phyloP scores from a whole-genome alignment of 2,888 invertebrate genomes.

The Exephanes ischioxanthus region DNA sequence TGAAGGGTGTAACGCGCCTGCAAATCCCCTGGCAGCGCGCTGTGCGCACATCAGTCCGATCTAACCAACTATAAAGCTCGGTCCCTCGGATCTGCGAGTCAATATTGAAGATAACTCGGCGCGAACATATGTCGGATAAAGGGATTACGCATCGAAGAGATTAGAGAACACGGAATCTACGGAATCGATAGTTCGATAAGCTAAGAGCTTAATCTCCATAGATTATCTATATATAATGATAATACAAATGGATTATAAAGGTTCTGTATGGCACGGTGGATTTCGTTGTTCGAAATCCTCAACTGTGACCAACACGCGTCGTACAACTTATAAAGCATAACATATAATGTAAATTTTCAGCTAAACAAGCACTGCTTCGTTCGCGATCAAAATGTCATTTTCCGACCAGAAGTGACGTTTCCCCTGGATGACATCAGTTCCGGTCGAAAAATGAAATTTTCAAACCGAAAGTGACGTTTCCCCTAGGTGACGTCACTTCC shows the following conservation, averaged over 20 bases:
- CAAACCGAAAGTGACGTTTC: too few species aligned
- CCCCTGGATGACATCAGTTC: too few species aligned
- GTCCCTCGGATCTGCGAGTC: background rate
- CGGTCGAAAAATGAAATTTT: too few species aligned
- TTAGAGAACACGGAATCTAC: slow-evolving; percentile 7
- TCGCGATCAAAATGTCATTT: background rate
- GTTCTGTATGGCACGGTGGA: background rate
- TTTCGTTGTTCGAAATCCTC: too few species aligned
- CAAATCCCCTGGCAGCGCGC: background rate
- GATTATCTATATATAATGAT: background rate
- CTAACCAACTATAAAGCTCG: background rate
- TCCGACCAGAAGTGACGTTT: background rate
- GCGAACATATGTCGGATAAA: slow-evolving; percentile 38
- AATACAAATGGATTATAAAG: background rate
- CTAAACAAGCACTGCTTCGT: too few species aligned
- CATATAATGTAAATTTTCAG: too few species aligned
- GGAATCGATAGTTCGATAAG: slow-evolving; percentile 21
- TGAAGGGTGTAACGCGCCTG: background rate
- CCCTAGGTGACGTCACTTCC: too few species aligned
- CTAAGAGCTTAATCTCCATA: background rate
- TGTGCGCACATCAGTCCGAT: background rate
- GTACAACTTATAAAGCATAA: too few species aligned
- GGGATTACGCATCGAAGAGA: slow-evolving; percentile 17
- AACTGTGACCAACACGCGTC: too few species aligned
- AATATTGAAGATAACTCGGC: slow-evolving; percentile 1